These are phyloP conservation scores for Hyaena hyaena DNA, from an alignment of 2,113 vertebrate genomes.

Conservation along the genomic window DNA sequence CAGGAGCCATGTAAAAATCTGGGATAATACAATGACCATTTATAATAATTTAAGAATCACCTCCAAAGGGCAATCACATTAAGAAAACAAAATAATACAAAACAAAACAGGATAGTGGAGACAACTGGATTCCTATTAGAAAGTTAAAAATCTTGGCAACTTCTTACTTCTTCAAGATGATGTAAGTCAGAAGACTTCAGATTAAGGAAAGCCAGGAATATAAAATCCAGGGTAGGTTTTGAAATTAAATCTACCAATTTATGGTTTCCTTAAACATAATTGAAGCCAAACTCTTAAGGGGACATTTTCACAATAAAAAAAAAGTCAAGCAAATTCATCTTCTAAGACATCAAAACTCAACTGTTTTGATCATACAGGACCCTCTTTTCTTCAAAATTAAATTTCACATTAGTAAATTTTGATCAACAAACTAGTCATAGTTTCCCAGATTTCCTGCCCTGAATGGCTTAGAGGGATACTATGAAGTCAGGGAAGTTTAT, in stretches of 20 bases:
- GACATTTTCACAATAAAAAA: slow-evolving; percentile 44
- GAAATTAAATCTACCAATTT: slow-evolving; percentile 60
- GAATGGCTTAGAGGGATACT: background rate
- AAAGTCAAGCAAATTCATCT: slow-evolving; percentile 34
- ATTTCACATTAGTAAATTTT: slow-evolving; percentile 19
- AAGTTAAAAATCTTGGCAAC: background rate
- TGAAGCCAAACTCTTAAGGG: slow-evolving; percentile 48
- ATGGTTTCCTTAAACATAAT: slow-evolving; percentile 55
- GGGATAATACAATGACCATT: background rate
- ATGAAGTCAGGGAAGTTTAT: background rate
- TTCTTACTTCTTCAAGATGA: background rate
- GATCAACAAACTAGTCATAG: background rate
- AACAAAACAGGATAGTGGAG: background rate
- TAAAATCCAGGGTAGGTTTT: slow-evolving; percentile 35
- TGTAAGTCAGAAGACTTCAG: slow-evolving; percentile 27
- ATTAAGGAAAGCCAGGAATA: slow-evolving; percentile 28
- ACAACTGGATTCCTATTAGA: background rate
- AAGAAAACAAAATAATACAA: background rate
- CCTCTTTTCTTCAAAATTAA: slow-evolving; percentile 44
- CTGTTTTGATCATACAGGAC: background rate
- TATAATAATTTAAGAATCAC: slow-evolving; percentile 10
- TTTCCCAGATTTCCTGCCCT: background rate
- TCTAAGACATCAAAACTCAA: slow-evolving; percentile 31
- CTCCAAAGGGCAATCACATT: background rate
- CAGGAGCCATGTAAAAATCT: slow-evolving; percentile 24